A percentile compares a stretch with the other conserved stretches of the same genome.
Conservation (phyloP, 2,113 vertebrate species). For the Pluvianellus socialis region DNA sequence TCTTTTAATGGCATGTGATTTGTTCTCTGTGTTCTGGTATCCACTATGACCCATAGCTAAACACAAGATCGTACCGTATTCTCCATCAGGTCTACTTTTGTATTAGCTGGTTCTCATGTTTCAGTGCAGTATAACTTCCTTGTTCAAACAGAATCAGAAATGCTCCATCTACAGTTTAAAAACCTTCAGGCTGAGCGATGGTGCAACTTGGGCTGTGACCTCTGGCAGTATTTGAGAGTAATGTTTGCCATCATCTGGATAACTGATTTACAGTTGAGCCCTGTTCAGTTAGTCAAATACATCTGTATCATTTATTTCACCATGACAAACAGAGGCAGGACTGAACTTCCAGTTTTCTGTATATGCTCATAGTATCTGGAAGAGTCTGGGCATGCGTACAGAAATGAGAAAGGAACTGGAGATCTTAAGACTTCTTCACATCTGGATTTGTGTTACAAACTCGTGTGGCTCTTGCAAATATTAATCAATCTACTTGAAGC, state of each 20-base stretch:
- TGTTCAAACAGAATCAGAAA: not conserved
- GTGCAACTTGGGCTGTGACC: not conserved
- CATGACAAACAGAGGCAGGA: not conserved
- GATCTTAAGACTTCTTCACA: not conserved
- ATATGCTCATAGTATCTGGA: not conserved
- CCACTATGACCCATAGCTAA: not conserved
- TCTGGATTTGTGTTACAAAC: not conserved
- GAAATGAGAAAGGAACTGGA: not conserved
- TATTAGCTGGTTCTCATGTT: not conserved
- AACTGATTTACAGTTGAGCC: not conserved
- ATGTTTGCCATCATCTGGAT: not conserved
- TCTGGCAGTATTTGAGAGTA: not conserved
- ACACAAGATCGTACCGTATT: rapidly evolving
- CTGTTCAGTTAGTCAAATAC: not conserved
- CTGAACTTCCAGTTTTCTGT: not conserved
- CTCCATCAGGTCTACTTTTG: not conserved
- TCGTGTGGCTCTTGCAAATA: not conserved
- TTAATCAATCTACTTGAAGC: not conserved
- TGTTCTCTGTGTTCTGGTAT: not conserved
- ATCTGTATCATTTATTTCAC: not conserved
- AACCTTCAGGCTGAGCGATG: not conserved
- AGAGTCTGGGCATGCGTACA: not conserved
- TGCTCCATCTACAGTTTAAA: not conserved
- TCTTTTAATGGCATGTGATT: not conserved
- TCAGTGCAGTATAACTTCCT: not conserved